phyloP scores from a whole-genome alignment of 1,140 invertebrate genomes.

The Psilanteris sp. region DNA sequence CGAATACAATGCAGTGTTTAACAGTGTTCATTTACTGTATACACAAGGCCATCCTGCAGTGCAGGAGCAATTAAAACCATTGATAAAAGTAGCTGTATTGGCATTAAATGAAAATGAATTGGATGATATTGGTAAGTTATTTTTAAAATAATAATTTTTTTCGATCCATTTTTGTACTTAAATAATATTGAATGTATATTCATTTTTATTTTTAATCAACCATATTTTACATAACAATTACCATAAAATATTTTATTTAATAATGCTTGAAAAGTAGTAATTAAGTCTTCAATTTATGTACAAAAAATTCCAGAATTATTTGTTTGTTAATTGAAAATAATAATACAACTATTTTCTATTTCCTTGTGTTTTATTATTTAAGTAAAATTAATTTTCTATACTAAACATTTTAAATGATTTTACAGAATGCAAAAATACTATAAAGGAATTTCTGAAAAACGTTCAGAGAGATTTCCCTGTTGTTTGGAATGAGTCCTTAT shows the following conservation, averaged over 20 bases:
- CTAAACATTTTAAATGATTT: slow-evolving; percentile 31
- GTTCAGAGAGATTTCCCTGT: slow-evolving; percentile 81
- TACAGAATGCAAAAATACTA: slow-evolving; percentile 78
- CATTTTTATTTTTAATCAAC: too few relatives aligned
- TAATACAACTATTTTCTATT: too few relatives aligned
- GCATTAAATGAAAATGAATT: slow-evolving; percentile 70
- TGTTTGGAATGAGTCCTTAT: slow-evolving; percentile 78
- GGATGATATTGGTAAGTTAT: slow-evolving; percentile 19
- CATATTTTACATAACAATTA: too few relatives aligned
- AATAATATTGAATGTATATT: too few relatives aligned
- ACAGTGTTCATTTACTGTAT: slow-evolving; percentile 84
- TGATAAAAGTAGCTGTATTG: slow-evolving; percentile 80
- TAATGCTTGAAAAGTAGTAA: too few relatives aligned
- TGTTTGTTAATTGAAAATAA: too few relatives aligned
- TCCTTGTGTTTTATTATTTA: background rate
- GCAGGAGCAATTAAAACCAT: slow-evolving; percentile 78
- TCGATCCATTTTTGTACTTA: too few relatives aligned
- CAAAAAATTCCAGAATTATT: too few relatives aligned
- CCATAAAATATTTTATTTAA: too few relatives aligned
- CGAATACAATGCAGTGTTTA: slow-evolving; percentile 86
- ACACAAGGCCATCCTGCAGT: slow-evolving; percentile 81
- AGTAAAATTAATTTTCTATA: background rate
- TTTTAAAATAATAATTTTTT: too few relatives aligned
- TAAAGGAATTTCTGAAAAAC: slow-evolving; percentile 80
- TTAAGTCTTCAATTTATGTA: too few relatives aligned